Percentiles rank a stretch among this genome's conserved stretches.
Evolutionary conservation across 2,797 vertebrate genomes (phyloP).

Genomic region (Lagorchestes hirsutus): DNA sequence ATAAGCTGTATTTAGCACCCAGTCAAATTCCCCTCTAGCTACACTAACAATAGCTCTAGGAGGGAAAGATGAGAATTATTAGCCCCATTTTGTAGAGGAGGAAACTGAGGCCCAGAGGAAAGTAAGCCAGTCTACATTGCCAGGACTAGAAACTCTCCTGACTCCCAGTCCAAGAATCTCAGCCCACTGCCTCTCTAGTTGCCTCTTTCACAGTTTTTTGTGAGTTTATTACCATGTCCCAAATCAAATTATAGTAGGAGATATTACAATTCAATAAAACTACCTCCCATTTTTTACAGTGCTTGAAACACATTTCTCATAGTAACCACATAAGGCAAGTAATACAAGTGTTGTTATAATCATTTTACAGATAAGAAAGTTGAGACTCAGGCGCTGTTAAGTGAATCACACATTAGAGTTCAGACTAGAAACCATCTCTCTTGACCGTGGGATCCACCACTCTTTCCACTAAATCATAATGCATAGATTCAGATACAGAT

Average conservation of each 20-base stretch:
- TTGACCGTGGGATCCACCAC: background rate
- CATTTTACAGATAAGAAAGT: background rate
- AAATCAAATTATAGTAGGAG: background rate
- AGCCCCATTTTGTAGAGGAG: background rate
- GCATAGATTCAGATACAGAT: background rate
- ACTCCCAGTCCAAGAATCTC: background rate
- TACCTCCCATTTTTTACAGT: background rate
- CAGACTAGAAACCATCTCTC: background rate
- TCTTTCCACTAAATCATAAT: background rate
- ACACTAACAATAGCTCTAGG: background rate
- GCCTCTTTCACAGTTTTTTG: background rate
- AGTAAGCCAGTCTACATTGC: background rate
- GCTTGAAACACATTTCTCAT: background rate
- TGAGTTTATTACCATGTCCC: background rate
- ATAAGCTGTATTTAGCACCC: background rate
- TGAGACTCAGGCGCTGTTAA: background rate
- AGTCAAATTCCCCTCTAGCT: background rate
- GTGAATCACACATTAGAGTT: background rate
- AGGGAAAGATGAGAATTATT: background rate
- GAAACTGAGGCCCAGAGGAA: background rate
- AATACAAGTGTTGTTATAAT: background rate
- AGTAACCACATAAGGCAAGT: background rate
- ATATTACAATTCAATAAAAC: background rate
- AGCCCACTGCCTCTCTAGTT: background rate
- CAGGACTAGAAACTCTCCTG: background rate